Evolutionary conservation across 2,888 invertebrate species (phyloP), one percentile per base, ranked within the genome.

Genomic region (Hirudinaria manillensis): DNA sequence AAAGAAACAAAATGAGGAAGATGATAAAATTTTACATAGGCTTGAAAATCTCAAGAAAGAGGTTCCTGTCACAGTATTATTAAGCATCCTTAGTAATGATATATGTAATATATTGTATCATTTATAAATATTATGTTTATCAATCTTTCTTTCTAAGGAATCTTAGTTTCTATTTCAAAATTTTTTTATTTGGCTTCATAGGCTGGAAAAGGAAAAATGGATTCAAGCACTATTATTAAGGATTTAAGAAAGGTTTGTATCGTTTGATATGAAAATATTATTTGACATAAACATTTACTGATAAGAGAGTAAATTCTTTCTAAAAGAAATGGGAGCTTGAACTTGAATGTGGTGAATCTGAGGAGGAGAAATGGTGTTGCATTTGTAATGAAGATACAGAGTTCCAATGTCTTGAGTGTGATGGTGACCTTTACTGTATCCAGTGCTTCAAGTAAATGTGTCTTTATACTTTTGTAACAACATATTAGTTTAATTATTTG

Each of bases 161-260:
- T n/a, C 36, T 13, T 56, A 56, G 13, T 56, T 16, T 7, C 3
- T 3, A 56, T 56, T 7, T 56, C 13, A 27, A 24, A 27, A 56
- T 6, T 13, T 56, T n/a, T 24, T 56, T 56, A 24, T 56, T 56
- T 24, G 3, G 21, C 61, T 61, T 61, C 24, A 61, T 61, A 29
- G 24, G 61, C 19, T 13, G 19, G 3, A 24, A 3, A 61, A 61
- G 61, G n/a, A 61, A 61, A 24, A 61, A 29, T 29, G 29, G n/a
- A 61, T 27, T n/a, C 61, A 1, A 61, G 61, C 61, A 29, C 10
- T 19, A 29, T 29, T 29, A 27, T 61, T 27, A 24, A 61, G 29
- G 61, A 61, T 21, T 61, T 61, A 61, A 61, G 61, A 61, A 61
- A 61, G n/a, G 61, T 61, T 45, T 27, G 29, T 61, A 61, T 61